These are phyloP conservation scores for Nyctibius grandis DNA, from an alignment of 2,797 vertebrate species.

Conservation along the genomic window DNA sequence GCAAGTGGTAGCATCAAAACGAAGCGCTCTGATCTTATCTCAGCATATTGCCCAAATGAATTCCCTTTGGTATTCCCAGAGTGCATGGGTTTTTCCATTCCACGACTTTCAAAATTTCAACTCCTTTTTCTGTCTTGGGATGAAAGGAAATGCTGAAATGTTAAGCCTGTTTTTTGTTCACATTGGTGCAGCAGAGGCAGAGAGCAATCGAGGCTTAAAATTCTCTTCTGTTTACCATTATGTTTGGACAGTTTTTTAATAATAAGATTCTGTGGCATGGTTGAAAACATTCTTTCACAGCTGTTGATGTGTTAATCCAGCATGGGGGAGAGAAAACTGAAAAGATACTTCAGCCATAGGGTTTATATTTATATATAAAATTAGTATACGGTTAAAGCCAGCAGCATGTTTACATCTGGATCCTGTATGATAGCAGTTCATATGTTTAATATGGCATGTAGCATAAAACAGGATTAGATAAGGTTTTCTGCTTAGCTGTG, in stretches of 20 bases:
- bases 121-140: background rate
- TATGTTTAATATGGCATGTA: slow-evolving; percentile 13
- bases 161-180: background rate
- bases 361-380: slow-evolving; percentile 6
- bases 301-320: background rate
- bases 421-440: slow-evolving; percentile 11
- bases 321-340: background rate
- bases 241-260: background rate
- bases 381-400: background rate
- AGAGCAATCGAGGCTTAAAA: background rate
- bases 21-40: background rate
- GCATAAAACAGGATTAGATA: slow-evolving; percentile 45
- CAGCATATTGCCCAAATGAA: background rate
- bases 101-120: background rate
- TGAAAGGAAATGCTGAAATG: background rate
- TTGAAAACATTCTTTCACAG: slow-evolving; percentile 5
- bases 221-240: background rate
- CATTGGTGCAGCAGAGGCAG: background rate
- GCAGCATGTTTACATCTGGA: slow-evolving; percentile 31
- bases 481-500: slow-evolving; percentile 12
- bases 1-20: background rate
- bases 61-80: background rate
- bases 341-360: background rate
- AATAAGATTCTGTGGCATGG: background rate
- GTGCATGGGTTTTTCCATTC: background rate